phyloP scores from a whole-genome alignment of 2,113 vertebrate genomes.

The Oreocharis arfaki region DNA sequence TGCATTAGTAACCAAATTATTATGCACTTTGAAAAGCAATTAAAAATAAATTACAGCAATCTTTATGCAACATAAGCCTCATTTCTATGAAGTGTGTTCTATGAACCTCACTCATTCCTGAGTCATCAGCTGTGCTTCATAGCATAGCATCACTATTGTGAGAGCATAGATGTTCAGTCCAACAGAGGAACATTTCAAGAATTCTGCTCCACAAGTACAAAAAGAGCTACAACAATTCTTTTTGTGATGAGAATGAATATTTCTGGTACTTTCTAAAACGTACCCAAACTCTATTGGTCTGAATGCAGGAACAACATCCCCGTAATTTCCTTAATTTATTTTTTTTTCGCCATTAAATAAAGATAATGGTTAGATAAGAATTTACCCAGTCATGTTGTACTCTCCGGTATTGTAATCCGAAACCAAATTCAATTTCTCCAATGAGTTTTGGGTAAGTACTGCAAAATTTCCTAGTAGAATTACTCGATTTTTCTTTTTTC shows the following conservation, averaged over 20 bases:
- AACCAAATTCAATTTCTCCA: not conserved
- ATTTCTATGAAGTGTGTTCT: not conserved
- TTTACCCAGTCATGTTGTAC: not conserved
- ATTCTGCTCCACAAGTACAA: not conserved
- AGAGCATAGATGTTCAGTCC: not conserved
- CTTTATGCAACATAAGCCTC: not conserved
- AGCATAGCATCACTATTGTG: fast-evolving
- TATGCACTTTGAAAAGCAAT: not conserved
- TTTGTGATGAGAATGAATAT: not conserved
- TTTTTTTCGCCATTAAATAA: not conserved
- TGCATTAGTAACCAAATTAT: not conserved
- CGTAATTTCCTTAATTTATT: not conserved
- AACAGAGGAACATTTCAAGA: not conserved
- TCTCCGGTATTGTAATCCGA: not conserved
- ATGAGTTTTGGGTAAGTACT: not conserved
- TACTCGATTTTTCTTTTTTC: not conserved
- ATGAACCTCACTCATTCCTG: not conserved
- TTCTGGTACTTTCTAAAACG: not conserved
- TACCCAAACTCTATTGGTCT: not conserved
- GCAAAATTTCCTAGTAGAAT: not conserved
- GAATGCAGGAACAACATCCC: not conserved
- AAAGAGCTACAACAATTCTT: not conserved
- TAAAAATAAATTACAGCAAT: conserved; percentile 9
- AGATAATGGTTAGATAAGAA: not conserved
- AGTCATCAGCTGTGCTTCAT: not conserved